Conservation (phyloP, 1,140 invertebrate species). For the Drosophila nikananu region DNA sequence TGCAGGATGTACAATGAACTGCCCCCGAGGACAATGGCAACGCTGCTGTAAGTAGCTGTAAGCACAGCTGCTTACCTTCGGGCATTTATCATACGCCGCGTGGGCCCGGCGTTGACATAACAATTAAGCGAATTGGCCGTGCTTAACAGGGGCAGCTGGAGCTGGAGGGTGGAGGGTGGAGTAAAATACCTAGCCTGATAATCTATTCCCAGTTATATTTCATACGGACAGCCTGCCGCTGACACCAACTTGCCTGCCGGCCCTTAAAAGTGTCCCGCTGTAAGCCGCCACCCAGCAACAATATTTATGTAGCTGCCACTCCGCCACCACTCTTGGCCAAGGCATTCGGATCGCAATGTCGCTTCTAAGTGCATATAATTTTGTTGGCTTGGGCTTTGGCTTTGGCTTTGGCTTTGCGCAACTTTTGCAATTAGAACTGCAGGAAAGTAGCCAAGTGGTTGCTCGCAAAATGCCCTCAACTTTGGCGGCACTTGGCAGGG, state of each 20-base stretch:
- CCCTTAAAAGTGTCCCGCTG: constrained; percentile 12
- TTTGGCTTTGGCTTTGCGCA: constrained; percentile 47
- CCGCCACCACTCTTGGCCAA: constrained; percentile 7
- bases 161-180: no score
- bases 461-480: constrained; percentile 53
- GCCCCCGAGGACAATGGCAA: constrained; percentile 36
- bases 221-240: constrained; percentile 40
- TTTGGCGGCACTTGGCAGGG: constrained; percentile 42
- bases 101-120: constrained; percentile 66
- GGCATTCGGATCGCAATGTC: constrained; percentile 36
- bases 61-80: constrained; percentile 47
- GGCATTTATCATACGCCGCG: constrained; percentile 66
- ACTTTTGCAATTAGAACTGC: constrained; percentile 77
- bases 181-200: constrained; percentile 27
- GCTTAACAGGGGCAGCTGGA: constrained; percentile 10
- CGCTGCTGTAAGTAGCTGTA: constrained; percentile 45
- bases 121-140: constrained; percentile 68
- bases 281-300: constrained; percentile 11
- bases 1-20: constrained; percentile 9
- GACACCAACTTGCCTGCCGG: constrained; percentile 18
- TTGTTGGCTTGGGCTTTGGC: constrained; percentile 39
- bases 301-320: constrained; percentile 39
- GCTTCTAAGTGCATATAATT: constrained; percentile 70
- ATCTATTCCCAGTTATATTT: constrained; percentile 53
- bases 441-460: constrained; percentile 57